Base-by-base conservation (phyloP, 2,888 invertebrate genomes). In the Ametastegia equiseti region DNA sequence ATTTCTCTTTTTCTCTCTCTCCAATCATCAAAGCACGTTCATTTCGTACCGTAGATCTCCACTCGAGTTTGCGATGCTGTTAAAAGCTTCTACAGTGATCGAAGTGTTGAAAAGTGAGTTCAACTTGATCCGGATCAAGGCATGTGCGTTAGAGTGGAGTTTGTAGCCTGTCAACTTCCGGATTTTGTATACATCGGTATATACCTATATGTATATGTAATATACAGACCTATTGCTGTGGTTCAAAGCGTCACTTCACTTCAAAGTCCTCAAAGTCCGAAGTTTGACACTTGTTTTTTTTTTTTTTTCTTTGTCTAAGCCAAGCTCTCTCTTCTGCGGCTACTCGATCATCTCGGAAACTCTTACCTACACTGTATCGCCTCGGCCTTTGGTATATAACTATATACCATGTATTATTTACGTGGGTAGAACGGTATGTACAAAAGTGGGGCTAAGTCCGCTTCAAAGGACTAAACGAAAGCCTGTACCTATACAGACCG, bases 221-320 rank as follows among this genome's bases (percentile, higher is more conserved):
- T 42, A 42, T 7, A 60, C 13, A 27, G 6, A 27, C 6, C 19
- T 36, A 36, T 19, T 19, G 27, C n/a, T 6, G 36, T 67, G 7
- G 19, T 67, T 39, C 36, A 71, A 71, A 39, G 39, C 27, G 42
- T 15, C 27, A 42, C 69, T 71, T 27, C 6, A 73, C 73, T 50
- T 73, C 73, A 73, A 73, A 73, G 73, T 45, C 45, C 47, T 23
- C 2, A 33, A 33, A 73, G 19, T 67, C 65, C 39, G 39, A 67
- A n/a, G 65, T 39, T 67, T 13, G 65, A 39, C 65, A 67, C 19
- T 67, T 67, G 36, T 67, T n/a, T n/a, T n/a, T n/a, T n/a, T n/a
- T n/a, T n/a, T n/a, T n/a, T n/a, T n/a, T n/a, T n/a, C n/a, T n/a
- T n/a, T n/a, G n/a, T n/a, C n/a, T n/a, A n/a, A n/a, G n/a, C 19